phyloP scores from a whole-genome alignment of 2,113 vertebrate species.

The Crotalus tigris region DNA sequence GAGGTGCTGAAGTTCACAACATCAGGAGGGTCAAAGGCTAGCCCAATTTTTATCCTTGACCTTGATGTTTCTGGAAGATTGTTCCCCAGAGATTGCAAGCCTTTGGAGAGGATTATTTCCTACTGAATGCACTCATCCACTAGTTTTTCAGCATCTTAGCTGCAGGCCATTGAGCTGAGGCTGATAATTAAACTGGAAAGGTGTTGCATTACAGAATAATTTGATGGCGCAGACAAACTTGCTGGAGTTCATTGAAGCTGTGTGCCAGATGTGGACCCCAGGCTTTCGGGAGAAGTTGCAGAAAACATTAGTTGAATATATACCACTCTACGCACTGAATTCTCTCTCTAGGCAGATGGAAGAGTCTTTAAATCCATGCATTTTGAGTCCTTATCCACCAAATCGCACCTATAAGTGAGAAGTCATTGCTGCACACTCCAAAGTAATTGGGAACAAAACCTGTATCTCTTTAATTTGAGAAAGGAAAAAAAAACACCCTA shows the following conservation, averaged over 20 bases:
- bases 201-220: not conserved
- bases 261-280: not conserved
- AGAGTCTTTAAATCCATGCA: not conserved
- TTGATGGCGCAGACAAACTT: slow-evolving; percentile 31
- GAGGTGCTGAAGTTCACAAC: not conserved
- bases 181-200: slow-evolving; percentile 33
- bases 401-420: not conserved
- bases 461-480: not conserved
- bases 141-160: not conserved
- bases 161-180: not conserved
- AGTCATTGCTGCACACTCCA: too few relatives aligned
- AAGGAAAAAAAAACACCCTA: not conserved
- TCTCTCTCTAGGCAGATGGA: not conserved
- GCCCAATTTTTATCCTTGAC: not conserved
- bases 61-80: not conserved
- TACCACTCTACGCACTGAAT: not conserved
- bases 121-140: not conserved
- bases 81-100: not conserved
- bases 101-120: too few relatives aligned
- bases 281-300: slow-evolving; percentile 15
- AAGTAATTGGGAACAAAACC: not conserved
- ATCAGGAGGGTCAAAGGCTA: not conserved
- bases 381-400: slow-evolving; percentile 25
- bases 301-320: slow-evolving; percentile 17
- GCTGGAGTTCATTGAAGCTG: not conserved